These are phyloP conservation scores for Yasuhikotakia modesta DNA, from an alignment of 2,797 vertebrate species.

Conservation along the genomic window DNA sequence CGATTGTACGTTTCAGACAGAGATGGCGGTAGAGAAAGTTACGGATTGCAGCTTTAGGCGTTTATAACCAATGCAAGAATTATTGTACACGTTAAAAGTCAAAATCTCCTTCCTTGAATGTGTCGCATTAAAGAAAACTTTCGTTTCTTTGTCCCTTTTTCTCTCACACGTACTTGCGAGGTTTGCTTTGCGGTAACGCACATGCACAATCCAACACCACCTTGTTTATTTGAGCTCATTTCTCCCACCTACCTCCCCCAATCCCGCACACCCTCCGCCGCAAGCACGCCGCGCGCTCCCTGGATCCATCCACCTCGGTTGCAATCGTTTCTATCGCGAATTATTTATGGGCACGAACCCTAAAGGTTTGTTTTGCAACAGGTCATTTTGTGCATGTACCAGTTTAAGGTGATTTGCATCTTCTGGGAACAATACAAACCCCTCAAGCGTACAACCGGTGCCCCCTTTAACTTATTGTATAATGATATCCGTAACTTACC, in stretches of 20 bases:
- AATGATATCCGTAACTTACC: slow-evolving; percentile 29
- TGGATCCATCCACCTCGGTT: neutral
- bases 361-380: slow-evolving; percentile 28
- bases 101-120: neutral
- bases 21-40: no score
- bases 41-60: no score
- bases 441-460: neutral
- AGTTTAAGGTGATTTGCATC: slow-evolving; percentile 5
- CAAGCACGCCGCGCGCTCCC: slow-evolving; percentile 4
- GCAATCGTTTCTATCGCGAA: neutral
- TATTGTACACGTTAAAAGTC: neutral
- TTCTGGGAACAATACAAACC: slow-evolving; percentile 34
- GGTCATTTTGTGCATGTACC: neutral
- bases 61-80: neutral
- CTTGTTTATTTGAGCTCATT: slow-evolving; percentile 45
- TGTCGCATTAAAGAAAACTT: neutral
- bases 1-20: no score
- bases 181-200: slow-evolving; percentile 18
- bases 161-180: slow-evolving; percentile 20
- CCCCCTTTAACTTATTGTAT: slow-evolving; percentile 29
- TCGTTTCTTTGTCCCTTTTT: neutral
- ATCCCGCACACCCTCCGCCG: slow-evolving; percentile 8
- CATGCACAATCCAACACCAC: slow-evolving; percentile 38
- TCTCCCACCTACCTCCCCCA: neutral
- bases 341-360: no score